Conservation (phyloP, 2,888 invertebrate species). For the Pycnomerus fuliginosus region DNA sequence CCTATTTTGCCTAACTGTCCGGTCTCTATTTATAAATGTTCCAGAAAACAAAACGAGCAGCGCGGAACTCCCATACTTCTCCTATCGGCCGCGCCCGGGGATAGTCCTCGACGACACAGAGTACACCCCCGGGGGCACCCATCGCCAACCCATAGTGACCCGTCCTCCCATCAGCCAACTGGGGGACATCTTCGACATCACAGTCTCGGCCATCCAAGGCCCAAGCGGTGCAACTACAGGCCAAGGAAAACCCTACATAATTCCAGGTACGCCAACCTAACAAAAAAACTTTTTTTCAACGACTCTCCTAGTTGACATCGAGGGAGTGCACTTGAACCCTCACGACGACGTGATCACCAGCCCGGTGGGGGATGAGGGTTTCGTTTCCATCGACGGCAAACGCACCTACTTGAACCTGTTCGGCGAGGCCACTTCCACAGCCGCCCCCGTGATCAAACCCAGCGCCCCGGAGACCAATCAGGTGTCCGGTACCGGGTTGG, state of each 20-base stretch:
- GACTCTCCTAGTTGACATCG: conserved; percentile 57
- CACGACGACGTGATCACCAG: conserved; percentile 74
- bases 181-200: conserved; percentile 85
- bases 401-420: conserved; percentile 85
- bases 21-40: too few relatives aligned
- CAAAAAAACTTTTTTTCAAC: background rate
- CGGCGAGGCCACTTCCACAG: conserved; percentile 55
- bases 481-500: conserved; percentile 65
- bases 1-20: too few relatives aligned
- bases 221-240: conserved; percentile 62
- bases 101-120: conserved; percentile 84
- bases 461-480: conserved; percentile 50
- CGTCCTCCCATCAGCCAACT: conserved; percentile 57
- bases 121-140: conserved; percentile 66
- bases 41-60: conserved; percentile 21
- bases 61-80: conserved; percentile 54
- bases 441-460: conserved; percentile 42
- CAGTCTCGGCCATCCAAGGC: conserved; percentile 84
- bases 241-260: conserved; percentile 56
- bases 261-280: conserved; percentile 53
- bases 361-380: conserved; percentile 77
- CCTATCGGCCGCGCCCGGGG: conserved; percentile 79
- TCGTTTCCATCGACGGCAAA: conserved; percentile 90
- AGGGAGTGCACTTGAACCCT: conserved; percentile 33
- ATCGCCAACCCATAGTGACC: conserved; percentile 50